phyloP scores from a whole-genome alignment of 2,113 vertebrate genomes.

The Zonotrichia leucophrys region DNA sequence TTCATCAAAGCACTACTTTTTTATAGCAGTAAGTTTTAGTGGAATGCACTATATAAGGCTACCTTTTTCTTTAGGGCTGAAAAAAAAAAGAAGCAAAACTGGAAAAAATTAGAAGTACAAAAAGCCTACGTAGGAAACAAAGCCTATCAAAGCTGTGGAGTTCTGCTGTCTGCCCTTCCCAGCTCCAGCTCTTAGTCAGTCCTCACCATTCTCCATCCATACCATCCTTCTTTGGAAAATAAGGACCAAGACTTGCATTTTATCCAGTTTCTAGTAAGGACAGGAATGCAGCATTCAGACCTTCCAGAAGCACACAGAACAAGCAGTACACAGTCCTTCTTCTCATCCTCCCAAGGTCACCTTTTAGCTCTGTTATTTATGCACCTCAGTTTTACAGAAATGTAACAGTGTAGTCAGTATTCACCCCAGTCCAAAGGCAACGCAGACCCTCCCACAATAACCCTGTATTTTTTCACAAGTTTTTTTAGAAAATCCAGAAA shows the following conservation, averaged over 20 bases:
- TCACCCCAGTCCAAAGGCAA: neutral
- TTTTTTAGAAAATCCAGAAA: neutral
- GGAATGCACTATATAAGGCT: neutral
- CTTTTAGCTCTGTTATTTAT: neutral
- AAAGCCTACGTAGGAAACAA: neutral
- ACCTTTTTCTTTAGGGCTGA: neutral
- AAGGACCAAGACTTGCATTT: neutral
- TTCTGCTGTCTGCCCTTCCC: neutral
- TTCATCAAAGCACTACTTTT: too few relatives aligned
- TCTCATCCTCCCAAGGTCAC: constrained; percentile 1
- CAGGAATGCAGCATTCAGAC: neutral
- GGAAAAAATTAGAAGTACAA: neutral
- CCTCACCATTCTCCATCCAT: fast-evolving
- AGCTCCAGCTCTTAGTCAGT: neutral
- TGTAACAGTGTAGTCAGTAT: neutral
- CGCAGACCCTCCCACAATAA: neutral
- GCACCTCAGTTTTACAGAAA: neutral
- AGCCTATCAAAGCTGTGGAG: neutral
- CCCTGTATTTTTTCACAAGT: neutral
- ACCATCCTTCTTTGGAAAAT: neutral
- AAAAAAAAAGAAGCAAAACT: neutral
- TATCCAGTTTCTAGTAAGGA: neutral
- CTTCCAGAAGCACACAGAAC: neutral
- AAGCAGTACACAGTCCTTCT: neutral
- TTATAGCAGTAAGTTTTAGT: neutral